phyloP scores from a whole-genome alignment of 1,140 invertebrate species.

The Anadara kagoshimensis region DNA sequence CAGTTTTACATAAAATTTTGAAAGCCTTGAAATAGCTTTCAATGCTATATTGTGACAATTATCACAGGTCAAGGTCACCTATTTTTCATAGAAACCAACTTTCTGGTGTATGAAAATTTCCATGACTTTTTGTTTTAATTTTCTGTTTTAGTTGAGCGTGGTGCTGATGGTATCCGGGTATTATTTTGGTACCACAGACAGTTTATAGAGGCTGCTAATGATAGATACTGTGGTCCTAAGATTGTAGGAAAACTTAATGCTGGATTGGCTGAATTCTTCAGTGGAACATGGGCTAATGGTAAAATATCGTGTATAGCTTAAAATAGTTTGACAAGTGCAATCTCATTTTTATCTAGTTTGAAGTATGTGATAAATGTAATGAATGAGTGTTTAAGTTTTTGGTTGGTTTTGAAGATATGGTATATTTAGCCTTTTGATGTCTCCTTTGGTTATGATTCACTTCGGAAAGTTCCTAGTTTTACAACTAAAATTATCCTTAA shows the following conservation, averaged over 20 bases:
- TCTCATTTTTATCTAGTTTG: not conserved
- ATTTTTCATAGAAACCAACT: too few species aligned
- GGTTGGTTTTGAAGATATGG: not conserved
- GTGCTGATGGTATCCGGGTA: slow-evolving; percentile 56
- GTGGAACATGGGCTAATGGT: slow-evolving; percentile 73
- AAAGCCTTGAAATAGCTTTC: too few species aligned
- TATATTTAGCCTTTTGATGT: too few species aligned
- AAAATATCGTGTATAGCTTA: not conserved
- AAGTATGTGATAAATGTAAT: not conserved
- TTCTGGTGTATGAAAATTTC: too few species aligned
- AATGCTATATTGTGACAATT: too few species aligned
- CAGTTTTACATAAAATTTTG: too few species aligned
- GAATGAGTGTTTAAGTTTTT: not conserved
- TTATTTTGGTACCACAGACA: slow-evolving; percentile 67
- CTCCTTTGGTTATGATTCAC: too few species aligned
- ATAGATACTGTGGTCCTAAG: slow-evolving; percentile 48
- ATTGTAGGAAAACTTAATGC: slow-evolving; percentile 36
- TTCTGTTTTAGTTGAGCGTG: slow-evolving; percentile 50
- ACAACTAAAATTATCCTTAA: too few species aligned
- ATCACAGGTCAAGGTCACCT: too few species aligned
- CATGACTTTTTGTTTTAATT: too few species aligned
- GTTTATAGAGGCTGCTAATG: slow-evolving; percentile 60
- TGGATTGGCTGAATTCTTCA: slow-evolving; percentile 60
- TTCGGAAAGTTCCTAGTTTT: too few species aligned
- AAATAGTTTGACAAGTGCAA: not conserved